These are phyloP conservation scores for Phalanger gymnotis DNA, from an alignment of 2,797 vertebrate genomes.

Conservation along the genomic window DNA sequence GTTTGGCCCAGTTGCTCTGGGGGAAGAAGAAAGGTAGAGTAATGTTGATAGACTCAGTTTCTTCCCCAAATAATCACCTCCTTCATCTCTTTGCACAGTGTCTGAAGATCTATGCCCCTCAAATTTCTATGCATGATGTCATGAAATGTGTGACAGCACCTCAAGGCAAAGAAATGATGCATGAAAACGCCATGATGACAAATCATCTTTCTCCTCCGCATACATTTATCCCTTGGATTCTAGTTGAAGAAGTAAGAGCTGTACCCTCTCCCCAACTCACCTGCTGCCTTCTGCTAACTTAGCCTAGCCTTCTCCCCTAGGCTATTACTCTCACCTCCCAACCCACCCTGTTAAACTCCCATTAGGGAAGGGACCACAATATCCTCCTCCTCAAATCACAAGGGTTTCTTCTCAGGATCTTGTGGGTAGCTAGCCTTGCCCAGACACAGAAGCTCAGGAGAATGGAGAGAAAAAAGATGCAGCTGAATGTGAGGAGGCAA, in stretches of 20 bases:
- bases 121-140: constrained; percentile 73
- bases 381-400: background rate
- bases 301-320: background rate
- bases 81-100: constrained; percentile 85
- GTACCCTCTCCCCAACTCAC: background rate
- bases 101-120: constrained; percentile 80
- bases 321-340: background rate
- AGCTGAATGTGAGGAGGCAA: background rate
- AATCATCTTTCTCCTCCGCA: constrained; percentile 87
- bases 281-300: background rate
- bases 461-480: background rate
- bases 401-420: background rate
- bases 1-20: too few relatives aligned
- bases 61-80: too few relatives aligned
- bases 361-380: background rate
- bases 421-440: background rate
- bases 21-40: too few relatives aligned
- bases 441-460: background rate
- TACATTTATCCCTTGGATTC: constrained; percentile 93
- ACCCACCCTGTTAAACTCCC: background rate
- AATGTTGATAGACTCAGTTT: background rate
- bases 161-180: constrained; percentile 90
- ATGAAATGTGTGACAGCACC: constrained; percentile 87
- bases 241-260: constrained; percentile 90
- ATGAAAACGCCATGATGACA: constrained; percentile 90